These are phyloP conservation scores for Limnephilus marmoratus DNA, from an alignment of 2,888 invertebrate species.

Conservation along the genomic window DNA sequence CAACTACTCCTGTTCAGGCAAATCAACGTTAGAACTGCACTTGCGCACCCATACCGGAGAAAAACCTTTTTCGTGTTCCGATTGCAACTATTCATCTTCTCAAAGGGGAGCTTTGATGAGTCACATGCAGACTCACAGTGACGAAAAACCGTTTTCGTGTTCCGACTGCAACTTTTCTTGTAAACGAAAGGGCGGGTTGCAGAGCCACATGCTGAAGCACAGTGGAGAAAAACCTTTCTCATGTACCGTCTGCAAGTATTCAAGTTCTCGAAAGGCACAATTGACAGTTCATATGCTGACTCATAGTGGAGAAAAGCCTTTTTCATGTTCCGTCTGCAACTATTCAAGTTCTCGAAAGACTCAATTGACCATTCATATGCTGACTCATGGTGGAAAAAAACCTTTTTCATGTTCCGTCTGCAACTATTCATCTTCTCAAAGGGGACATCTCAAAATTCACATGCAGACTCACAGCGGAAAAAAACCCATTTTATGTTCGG, in stretches of 20 bases:
- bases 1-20: too few relatives aligned
- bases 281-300: background rate
- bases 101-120: too few relatives aligned
- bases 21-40: background rate
- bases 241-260: too few relatives aligned
- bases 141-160: background rate
- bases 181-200: background rate
- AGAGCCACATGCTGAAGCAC: too few relatives aligned
- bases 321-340: background rate
- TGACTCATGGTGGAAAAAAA: background rate
- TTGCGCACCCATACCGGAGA: slow-evolving; percentile 10
- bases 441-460: background rate
- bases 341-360: background rate
- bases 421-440: background rate
- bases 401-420: slow-evolving; percentile 10
- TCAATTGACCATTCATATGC: background rate
- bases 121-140: too few relatives aligned
- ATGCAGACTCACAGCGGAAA: slow-evolving; percentile 2
- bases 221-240: too few relatives aligned
- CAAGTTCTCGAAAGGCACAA: background rate
- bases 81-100: background rate
- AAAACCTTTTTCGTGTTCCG: background rate
- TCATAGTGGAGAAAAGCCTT: slow-evolving; percentile 13
- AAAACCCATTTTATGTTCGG: background rate
- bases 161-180: background rate